Base-by-base conservation (phyloP, 2,797 vertebrate genomes). In the Crenuchus spilurus region DNA sequence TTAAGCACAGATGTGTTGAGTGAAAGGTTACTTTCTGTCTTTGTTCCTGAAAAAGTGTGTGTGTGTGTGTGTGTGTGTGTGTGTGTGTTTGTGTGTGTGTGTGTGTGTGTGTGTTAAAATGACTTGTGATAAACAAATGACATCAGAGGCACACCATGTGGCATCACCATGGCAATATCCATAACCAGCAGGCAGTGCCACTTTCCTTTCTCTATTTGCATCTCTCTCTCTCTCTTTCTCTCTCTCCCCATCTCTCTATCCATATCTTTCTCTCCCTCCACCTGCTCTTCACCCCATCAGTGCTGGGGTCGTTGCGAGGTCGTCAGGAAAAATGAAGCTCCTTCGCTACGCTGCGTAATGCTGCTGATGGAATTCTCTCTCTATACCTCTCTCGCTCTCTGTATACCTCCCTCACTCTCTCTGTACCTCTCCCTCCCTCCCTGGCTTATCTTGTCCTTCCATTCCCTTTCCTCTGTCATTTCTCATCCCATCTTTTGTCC, bases 251-350 rank as follows among this genome's bases (percentile, higher is more conserved):
- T 66, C 24, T 69, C 31, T 26, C 41, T 57, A 60, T 52, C 7
- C 74, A 35, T 51, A 41, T 62, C 57, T 77, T 74, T 58, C 58
- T 74, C 69, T 81, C 70, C 74, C 49, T 76, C 80, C 80, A 80
- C 92, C 93, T 92, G 92, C 92, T 91, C 91, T 91, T 93, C 87
- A 90, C 91, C 90, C 91, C 89, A 88, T 91, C 91, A 92, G 85
- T 83, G 22, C 83, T 82, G 89, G 92, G 91, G 92, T 94, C 89
- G 92, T 83, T 74, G 84, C 75, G 87, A 90, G 93, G 93, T 91
- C 93, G 90, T 87, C 84, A 91, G 91, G 92, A 94, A 93, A 94
- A 94, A 94, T 94, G 91, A 92, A 91, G 75, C 70, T 42, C 39
- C 74, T 64, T 74, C 51, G 67, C 73, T 69, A 66, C 52, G 48